phyloP scores from a whole-genome alignment of 2,888 invertebrate species.

The Cheilosia grossa region DNA sequence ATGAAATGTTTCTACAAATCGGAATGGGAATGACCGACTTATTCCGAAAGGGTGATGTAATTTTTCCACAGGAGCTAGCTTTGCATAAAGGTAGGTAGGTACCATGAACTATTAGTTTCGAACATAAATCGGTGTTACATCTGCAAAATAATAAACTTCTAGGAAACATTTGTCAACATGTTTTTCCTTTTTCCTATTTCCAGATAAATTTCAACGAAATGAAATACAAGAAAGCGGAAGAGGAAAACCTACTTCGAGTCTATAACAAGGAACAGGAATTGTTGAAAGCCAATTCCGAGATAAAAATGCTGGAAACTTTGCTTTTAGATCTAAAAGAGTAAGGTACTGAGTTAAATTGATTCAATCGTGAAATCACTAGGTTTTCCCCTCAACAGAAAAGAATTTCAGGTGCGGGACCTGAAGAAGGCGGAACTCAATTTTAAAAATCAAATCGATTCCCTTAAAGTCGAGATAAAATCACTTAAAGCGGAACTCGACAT shows the following conservation, averaged over 20 bases:
- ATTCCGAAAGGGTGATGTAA: slow-evolving; percentile 37
- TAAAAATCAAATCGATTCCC: slow-evolving; percentile 76
- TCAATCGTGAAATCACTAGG: not conserved
- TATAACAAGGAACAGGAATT: slow-evolving; percentile 46
- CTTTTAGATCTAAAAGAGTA: slow-evolving; percentile 73
- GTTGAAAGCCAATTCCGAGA: slow-evolving; percentile 61
- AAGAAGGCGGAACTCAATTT: slow-evolving; percentile 58
- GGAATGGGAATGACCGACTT: slow-evolving; percentile 27
- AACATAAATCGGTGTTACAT: not conserved
- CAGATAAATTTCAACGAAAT: slow-evolving; percentile 70
- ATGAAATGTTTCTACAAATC: slow-evolving; percentile 13
- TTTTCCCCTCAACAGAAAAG: slow-evolving; percentile 66
- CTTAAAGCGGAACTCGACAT: slow-evolving; percentile 78
- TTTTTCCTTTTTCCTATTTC: not conserved
- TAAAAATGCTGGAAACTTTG: slow-evolving; percentile 65
- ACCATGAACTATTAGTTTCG: not conserved
- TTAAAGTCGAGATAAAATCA: slow-evolving; percentile 35
- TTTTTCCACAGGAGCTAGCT: not conserved
- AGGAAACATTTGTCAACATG: not conserved
- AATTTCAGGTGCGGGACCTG: slow-evolving; percentile 70
- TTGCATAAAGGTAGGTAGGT: not conserved
- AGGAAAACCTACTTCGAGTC: slow-evolving; percentile 37
- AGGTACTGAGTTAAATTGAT: slow-evolving; percentile 14
- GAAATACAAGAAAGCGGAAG: slow-evolving; percentile 71
- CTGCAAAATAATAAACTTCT: not conserved